Evolutionary conservation across 2,888 invertebrate species (phyloP), one percentile per base, ranked within the genome.

Genomic region (Cephonodes hylas): DNA sequence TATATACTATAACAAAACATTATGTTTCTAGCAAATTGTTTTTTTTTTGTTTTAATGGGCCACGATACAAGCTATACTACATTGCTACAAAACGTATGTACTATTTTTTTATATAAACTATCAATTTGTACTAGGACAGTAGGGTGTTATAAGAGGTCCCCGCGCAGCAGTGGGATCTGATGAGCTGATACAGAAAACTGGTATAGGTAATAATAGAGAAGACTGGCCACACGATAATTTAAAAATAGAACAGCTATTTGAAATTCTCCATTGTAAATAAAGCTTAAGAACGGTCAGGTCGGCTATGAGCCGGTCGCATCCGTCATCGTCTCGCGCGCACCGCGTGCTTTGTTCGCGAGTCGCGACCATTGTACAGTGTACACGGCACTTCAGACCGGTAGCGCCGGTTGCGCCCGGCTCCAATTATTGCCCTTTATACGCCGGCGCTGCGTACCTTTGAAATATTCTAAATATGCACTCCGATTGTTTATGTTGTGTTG

Each of bases 371-470:
- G 82, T 83, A 74, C 67, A 70, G 61, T 63, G 60, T 44, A 46
- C 46, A 56, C 59, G 64, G 69, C 31, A 27, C 53, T 18, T 18
- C 53, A 53, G 84, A 86, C 87, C 84, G 86, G 87, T 88, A 88
- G 86, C 86, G 80, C 86, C 84, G 82, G 87, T 86, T 83, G 71
- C 69, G 72, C 68, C 72, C 74, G 77, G 71, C 84, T 83, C 80
- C 69, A 81, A 85, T 85, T 86, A 84, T 81, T 82, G 78, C 84
- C 82, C 83, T 84, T 81, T 82, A 77, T 78, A 73, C 65, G 70
- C 77, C 73, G 64, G 25, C 38, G 38, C 60, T 53, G 42, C 25
- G 20, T 31, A 25, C 23, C 18, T 42, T n/a, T 44, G 44, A 13
- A 42, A 22, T 58, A 65, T 64, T 65, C 65, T 67, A 69, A 72